These are phyloP conservation scores for Colletes collaris DNA, from an alignment of 2,888 invertebrate species.

Conservation along the genomic window DNA sequence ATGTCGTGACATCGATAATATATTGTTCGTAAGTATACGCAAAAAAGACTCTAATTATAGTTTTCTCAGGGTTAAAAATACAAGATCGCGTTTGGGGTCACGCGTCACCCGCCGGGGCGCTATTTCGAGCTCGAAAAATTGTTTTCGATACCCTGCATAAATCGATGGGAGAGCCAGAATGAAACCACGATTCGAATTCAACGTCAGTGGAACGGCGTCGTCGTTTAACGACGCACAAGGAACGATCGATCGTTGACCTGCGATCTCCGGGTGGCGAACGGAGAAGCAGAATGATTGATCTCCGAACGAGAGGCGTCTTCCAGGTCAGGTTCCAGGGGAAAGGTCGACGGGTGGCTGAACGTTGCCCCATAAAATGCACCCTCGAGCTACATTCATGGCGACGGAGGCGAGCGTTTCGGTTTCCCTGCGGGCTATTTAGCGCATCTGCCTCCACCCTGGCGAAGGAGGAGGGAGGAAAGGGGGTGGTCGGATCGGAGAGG, in stretches of 20 bases:
- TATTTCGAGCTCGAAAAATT: too few relatives aligned
- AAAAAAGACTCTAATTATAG: too few relatives aligned
- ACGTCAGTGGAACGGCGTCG: too few relatives aligned
- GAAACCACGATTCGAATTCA: background rate
- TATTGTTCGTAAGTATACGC: too few relatives aligned
- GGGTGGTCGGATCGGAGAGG: conserved; percentile 29
- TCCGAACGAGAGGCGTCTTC: conserved; percentile 33
- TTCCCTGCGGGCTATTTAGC: conserved; percentile 80
- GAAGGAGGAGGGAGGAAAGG: conserved; percentile 35
- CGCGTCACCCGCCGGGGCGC: too few relatives aligned
- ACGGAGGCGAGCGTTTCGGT: conserved; percentile 68
- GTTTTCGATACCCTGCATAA: too few relatives aligned
- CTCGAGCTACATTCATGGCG: conserved; percentile 63
- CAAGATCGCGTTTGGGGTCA: too few relatives aligned
- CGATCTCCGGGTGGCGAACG: conserved; percentile 33
- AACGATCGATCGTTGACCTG: conserved; percentile 10
- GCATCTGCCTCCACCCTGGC: conserved; percentile 77
- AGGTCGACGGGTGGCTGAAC: conserved; percentile 46
- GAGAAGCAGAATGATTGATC: conserved; percentile 59
- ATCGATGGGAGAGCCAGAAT: background rate
- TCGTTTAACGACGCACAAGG: background rate
- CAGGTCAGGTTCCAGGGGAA: conserved; percentile 44
- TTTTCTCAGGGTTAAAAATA: too few relatives aligned
- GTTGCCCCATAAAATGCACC: conserved; percentile 69
- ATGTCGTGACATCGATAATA: too few relatives aligned